These are phyloP conservation scores for Fragum whitleyi DNA, from an alignment of 2,888 invertebrate genomes.

Conservation along the genomic window DNA sequence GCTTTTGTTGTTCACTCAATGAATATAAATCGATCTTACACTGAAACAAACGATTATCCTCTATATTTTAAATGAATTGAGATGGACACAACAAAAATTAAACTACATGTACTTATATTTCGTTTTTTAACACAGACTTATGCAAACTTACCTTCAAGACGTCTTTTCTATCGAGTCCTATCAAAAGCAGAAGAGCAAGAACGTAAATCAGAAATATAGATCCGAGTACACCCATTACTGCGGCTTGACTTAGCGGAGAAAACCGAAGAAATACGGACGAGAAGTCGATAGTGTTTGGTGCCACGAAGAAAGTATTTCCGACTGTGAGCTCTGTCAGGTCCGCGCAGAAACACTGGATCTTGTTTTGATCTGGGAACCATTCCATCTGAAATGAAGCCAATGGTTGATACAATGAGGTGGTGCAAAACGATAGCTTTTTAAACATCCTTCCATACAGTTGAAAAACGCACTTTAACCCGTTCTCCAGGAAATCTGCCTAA, in stretches of 20 bases:
- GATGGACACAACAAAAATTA: no score
- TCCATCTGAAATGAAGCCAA: conserved; percentile 45
- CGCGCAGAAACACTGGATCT: conserved; percentile 75
- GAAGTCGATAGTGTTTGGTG: conserved; percentile 83
- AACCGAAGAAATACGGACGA: conserved; percentile 79
- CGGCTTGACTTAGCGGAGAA: conserved; percentile 81
- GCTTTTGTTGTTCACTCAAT: no score
- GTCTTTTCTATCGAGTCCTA: conserved; percentile 79
- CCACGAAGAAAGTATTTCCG: conserved; percentile 80
- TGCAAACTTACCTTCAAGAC: conserved; percentile 64
- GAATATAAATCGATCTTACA: no score
- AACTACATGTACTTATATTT: no score
- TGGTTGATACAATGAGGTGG: no score
- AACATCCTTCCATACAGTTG: background rate
- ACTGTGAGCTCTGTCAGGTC: conserved; percentile 77
- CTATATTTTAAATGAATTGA: no score
- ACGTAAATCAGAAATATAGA: conserved; percentile 72
- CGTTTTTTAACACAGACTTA: no score
- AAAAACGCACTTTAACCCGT: no score
- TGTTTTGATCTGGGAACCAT: conserved; percentile 49
- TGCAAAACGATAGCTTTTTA: no score
- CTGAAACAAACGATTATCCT: no score
- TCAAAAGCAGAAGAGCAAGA: conserved; percentile 76
- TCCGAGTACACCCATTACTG: conserved; percentile 82
- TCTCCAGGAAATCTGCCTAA: no score